Evolutionary conservation across 1,140 invertebrate genomes (phyloP).

Genomic region (Copidosoma floridanum): DNA sequence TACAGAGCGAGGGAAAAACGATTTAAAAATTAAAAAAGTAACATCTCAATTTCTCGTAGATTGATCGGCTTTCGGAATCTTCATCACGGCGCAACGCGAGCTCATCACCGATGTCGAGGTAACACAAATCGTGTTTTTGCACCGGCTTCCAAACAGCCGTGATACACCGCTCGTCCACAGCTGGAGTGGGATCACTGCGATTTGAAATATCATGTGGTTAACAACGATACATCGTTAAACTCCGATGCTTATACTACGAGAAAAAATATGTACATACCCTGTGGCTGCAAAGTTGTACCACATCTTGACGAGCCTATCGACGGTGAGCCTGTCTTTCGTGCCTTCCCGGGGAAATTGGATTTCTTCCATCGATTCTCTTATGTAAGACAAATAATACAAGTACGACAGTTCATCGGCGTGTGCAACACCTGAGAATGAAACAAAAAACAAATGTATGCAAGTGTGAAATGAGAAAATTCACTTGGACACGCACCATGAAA

Average conservation of each 20-base stretch:
- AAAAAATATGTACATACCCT: constrained; percentile 8
- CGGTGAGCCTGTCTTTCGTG: background rate
- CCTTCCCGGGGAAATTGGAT: background rate
- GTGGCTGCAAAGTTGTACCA: constrained; percentile 28
- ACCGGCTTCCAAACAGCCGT: background rate
- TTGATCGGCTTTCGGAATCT: background rate
- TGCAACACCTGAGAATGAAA: constrained; percentile 13
- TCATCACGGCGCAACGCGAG: background rate
- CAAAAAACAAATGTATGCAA: too few species aligned
- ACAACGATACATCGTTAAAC: too few species aligned
- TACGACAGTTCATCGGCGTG: constrained; percentile 20
- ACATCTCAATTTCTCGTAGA: too few species aligned
- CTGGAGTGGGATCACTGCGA: background rate
- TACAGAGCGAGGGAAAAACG: too few species aligned
- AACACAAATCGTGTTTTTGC: background rate
- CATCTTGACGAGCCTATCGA: constrained; percentile 21
- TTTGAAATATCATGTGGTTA: too few species aligned
- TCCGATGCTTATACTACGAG: too few species aligned
- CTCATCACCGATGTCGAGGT: background rate
- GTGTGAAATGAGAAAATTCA: too few species aligned
- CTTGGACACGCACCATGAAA: background rate
- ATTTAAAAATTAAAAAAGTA: too few species aligned
- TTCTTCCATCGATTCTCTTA: background rate
- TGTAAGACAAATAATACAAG: constrained; percentile 7
- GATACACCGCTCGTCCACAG: background rate